Percentiles rank a stretch among this genome's conserved stretches.
Conservation (phyloP, 1,140 invertebrate genomes). For the Drosophila sproati region DNA sequence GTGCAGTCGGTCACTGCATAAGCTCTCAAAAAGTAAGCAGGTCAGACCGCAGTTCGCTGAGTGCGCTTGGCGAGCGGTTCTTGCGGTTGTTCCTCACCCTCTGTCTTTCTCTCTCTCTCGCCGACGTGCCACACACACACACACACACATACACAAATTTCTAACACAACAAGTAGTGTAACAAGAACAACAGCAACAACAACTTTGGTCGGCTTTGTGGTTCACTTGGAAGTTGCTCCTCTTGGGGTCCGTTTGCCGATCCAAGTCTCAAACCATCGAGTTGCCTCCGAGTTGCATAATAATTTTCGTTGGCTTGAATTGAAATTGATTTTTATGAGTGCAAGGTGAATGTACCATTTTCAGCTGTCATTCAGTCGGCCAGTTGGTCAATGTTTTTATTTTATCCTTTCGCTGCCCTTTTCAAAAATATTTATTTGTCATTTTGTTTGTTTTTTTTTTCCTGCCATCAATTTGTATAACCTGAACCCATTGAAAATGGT, state of each 20-base stretch:
- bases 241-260: background rate
- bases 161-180: constrained; percentile 16
- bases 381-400: background rate
- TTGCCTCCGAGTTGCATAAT: constrained; percentile 42
- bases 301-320: constrained; percentile 54
- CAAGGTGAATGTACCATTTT: constrained; percentile 21
- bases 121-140: too few relatives aligned
- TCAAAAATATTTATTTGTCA: too few relatives aligned
- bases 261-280: constrained; percentile 3
- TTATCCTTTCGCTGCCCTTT: background rate
- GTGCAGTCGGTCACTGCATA: background rate
- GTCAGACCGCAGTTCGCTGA: constrained; percentile 67
- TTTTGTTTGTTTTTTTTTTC: too few relatives aligned
- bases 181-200: constrained; percentile 28
- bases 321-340: constrained; percentile 70
- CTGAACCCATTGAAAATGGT: too few relatives aligned
- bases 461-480: too few relatives aligned
- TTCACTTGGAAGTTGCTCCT: constrained; percentile 61
- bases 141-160: background rate
- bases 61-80: constrained; percentile 66
- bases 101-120: too few relatives aligned
- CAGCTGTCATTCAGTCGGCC: background rate
- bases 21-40: constrained; percentile 72
- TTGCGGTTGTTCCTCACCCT: constrained; percentile 51
- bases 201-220: constrained; percentile 57